These are phyloP conservation scores for Redunca redunca DNA, from an alignment of 2,113 vertebrate genomes.

Conservation along the genomic window DNA sequence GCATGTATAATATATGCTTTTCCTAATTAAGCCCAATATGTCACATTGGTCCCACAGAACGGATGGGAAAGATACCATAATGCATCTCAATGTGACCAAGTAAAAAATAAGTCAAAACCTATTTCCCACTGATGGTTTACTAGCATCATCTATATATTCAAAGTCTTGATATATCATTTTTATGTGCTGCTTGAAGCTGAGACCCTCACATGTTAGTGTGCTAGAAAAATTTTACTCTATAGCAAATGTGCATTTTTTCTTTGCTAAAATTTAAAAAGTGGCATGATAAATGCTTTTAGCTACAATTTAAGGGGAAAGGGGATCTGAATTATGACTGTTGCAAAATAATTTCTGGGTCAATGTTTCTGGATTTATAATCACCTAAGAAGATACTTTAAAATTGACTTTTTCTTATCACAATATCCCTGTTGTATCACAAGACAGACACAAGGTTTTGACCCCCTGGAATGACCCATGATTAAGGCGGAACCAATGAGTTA, in stretches of 20 bases:
- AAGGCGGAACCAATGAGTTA: background rate
- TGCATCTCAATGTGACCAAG: background rate
- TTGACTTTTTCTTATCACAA: background rate
- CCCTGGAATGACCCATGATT: background rate
- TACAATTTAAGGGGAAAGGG: background rate
- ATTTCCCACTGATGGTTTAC: background rate
- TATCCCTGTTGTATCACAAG: background rate
- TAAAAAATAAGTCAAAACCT: background rate
- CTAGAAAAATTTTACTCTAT: background rate
- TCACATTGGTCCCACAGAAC: background rate
- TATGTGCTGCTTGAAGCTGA: background rate
- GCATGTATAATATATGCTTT: background rate
- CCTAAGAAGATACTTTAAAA: background rate
- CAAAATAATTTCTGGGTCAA: background rate
- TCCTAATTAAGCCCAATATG: background rate
- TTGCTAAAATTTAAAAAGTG: background rate
- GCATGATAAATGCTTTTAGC: background rate
- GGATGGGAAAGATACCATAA: background rate
- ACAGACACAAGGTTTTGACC: background rate
- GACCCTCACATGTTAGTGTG: background rate
- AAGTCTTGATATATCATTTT: background rate
- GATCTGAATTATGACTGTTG: background rate
- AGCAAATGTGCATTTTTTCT: background rate
- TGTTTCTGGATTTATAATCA: background rate
- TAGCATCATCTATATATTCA: background rate